These are phyloP conservation scores for Cyclophora punctaria DNA, from an alignment of 2,888 invertebrate genomes.

Conservation along the genomic window DNA sequence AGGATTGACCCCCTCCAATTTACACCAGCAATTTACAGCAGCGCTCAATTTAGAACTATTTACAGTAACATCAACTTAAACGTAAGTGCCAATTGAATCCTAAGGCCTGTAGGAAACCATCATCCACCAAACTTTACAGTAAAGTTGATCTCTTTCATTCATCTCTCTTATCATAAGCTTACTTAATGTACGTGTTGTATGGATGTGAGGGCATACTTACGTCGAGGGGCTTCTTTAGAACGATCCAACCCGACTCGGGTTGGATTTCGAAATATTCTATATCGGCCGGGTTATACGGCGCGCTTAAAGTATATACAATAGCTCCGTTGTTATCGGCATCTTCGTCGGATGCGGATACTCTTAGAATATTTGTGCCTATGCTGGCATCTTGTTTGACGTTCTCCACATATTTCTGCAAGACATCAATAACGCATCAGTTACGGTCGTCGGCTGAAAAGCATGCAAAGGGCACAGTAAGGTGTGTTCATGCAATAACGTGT, in stretches of 20 bases:
- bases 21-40: slow-evolving; percentile 66
- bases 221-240: slow-evolving; percentile 94
- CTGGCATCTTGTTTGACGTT: slow-evolving; percentile 98
- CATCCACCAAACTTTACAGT: slow-evolving; percentile 72
- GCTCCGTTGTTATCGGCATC: slow-evolving; percentile 98
- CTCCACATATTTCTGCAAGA: slow-evolving; percentile 93
- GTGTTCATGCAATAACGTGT: slow-evolving; percentile 39
- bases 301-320: slow-evolving; percentile 92
- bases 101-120: slow-evolving; percentile 74
- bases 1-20: slow-evolving; percentile 63
- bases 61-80: slow-evolving; percentile 69
- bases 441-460: slow-evolving; percentile 26
- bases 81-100: slow-evolving; percentile 73
- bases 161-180: slow-evolving; percentile 53
- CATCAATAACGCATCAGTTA: slow-evolving; percentile 28
- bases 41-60: slow-evolving; percentile 73
- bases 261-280: slow-evolving; percentile 97
- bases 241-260: slow-evolving; percentile 97
- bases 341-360: slow-evolving; percentile 97
- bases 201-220: slow-evolving; percentile 81
- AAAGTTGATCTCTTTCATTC: slow-evolving; percentile 70
- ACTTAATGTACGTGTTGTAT: slow-evolving; percentile 27
- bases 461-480: slow-evolving; percentile 31
- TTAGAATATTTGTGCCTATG: slow-evolving; percentile 93
- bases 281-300: slow-evolving; percentile 90